Evolutionary conservation across 2,888 invertebrate genomes (phyloP).

Genomic region (Argyresthia goedartella): DNA sequence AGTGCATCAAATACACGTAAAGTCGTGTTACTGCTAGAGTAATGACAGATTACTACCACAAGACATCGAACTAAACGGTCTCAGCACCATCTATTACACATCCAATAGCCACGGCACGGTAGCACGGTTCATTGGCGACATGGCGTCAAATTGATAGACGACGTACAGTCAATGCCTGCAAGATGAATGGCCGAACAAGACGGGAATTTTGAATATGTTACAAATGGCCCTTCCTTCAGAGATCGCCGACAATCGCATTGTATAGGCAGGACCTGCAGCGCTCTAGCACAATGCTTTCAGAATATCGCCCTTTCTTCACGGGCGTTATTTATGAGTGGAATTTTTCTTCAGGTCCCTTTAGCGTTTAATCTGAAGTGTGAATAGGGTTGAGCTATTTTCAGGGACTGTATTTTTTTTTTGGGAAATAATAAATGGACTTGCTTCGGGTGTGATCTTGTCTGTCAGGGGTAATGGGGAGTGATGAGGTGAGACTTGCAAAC

Average conservation of each 20-base stretch:
- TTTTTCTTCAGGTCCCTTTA: slow-evolving; percentile 5
- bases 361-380: slow-evolving; percentile 1
- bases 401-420: not conserved
- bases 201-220: slow-evolving; percentile 46
- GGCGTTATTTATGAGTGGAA: slow-evolving; percentile 24
- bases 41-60: too few species aligned
- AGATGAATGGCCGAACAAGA: slow-evolving; percentile 38
- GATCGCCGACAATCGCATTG: slow-evolving; percentile 33
- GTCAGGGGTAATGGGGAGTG: too few species aligned
- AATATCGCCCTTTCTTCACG: slow-evolving; percentile 21
- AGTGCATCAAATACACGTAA: too few species aligned
- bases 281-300: slow-evolving; percentile 12
- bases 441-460: not conserved
- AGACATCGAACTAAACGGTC: too few species aligned
- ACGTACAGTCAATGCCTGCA: slow-evolving; percentile 37
- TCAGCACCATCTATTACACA: too few species aligned
- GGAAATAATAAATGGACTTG: not conserved
- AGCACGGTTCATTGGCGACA: slow-evolving; percentile 16
- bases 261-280: slow-evolving; percentile 40
- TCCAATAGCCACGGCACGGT: too few species aligned
- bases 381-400: not conserved
- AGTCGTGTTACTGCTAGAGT: too few species aligned
- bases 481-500: too few species aligned
- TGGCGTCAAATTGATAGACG: slow-evolving; percentile 41
- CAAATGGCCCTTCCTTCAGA: slow-evolving; percentile 35